These are phyloP conservation scores for Latrodectus elegans DNA, from an alignment of 2,888 invertebrate species.

Conservation along the genomic window DNA sequence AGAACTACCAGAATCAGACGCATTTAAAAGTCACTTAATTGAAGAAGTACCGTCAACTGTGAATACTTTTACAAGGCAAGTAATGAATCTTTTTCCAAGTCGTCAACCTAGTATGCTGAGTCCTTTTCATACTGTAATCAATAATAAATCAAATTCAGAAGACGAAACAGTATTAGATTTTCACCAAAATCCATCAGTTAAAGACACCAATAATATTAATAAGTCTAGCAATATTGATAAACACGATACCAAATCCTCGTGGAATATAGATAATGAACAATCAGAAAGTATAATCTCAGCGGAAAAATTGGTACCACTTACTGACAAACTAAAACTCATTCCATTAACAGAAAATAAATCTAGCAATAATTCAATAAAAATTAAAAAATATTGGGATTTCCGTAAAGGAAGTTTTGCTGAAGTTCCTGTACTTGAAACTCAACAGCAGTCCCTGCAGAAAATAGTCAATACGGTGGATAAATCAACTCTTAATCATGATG, in stretches of 20 bases:
- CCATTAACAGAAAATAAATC: conserved; percentile 6
- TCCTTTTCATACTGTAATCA: no score
- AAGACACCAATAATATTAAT: neutral
- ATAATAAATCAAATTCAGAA: neutral
- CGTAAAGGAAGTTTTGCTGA: conserved; percentile 22
- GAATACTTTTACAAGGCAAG: conserved; percentile 7
- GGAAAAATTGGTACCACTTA: neutral
- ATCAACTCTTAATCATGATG: neutral
- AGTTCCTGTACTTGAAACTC: neutral
- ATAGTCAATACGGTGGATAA: neutral
- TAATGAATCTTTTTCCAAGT: conserved; percentile 3
- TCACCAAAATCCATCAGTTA: neutral
- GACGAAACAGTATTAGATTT: neutral
- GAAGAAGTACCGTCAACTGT: neutral
- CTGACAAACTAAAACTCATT: conserved; percentile 23
- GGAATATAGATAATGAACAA: neutral
- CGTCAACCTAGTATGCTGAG: neutral
- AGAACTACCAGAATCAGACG: neutral
- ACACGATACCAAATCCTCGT: neutral
- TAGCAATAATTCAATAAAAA: conserved; percentile 1
- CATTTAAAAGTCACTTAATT: neutral
- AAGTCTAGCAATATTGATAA: no score
- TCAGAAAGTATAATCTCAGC: conserved; percentile 1
- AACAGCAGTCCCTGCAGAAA: conserved; percentile 1
- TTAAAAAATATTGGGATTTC: conserved; percentile 54